Base-by-base conservation (phyloP, 2,797 vertebrate genomes). In the Dromococcyx pavoninus region DNA sequence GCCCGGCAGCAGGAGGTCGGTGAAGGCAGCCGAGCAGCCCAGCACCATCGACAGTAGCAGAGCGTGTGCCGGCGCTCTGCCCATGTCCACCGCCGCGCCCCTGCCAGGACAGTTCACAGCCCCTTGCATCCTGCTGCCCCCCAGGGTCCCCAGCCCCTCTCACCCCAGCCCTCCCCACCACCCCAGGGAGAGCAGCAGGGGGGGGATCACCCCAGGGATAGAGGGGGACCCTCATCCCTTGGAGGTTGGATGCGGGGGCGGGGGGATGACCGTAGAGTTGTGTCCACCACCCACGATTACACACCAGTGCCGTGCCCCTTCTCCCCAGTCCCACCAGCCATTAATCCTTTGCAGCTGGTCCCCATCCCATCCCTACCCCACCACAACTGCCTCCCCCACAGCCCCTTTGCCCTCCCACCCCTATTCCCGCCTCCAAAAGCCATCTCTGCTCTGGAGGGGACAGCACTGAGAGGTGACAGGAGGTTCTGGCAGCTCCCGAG, bases 21-120 rank as follows among this genome's bases (percentile, higher is more conserved):
- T 96, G 77, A 98, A 96, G 93, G 97, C 95, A 25, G 97, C 97
- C 24, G 93, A 98, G 97, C 97, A 97, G 88, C 98, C 95, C 50
- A 98, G 96, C 88, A 98, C 93, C 16, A 96, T 88, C 46, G 95
- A 94, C 78, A 98, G 96, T 58, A 98, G 96, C 89, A 98, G 96
- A 93, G 97, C 17, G 6, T 95, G 96, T 2, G 92, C 97, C 87
- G 93, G 95, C 81, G 82, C 96, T 95, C 97, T 96, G 93, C 97
- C 97, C 98, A 98, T 98, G 97, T 97, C 98, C 97, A 93, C 96
- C 44, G 67, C 90, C 69, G 9, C 86, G 86, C 88, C 95, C 97
- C 98, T 98, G 96, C 7, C 15, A 3, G 89, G 80, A 93, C 2
- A 21, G 85, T 33, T 92, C 91, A 95, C 69, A 86, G 81, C 53